Base-by-base conservation (phyloP, 2,113 vertebrate species). In the Nothoprocta perdicaria region DNA sequence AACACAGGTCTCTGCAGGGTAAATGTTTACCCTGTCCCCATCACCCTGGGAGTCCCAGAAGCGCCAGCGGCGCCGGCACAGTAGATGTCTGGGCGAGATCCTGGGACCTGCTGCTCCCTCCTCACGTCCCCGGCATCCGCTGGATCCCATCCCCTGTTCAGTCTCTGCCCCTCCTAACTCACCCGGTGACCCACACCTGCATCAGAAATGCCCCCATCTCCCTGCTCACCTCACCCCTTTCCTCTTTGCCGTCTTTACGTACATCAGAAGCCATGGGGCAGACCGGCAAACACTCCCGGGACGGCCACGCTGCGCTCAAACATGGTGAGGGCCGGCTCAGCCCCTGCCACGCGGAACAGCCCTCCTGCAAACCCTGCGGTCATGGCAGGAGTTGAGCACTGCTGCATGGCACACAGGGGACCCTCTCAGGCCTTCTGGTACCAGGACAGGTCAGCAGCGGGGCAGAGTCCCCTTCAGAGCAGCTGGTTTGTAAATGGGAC, bases 261-360 rank as follows among this genome's bases (percentile, higher is more conserved):
- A 68, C 27, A 86, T 57, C n/a, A 62, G 26, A 55, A 55, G 65
- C 57, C 35, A 52, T 21, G 63, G 9, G 11, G 50, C 53, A 52
- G 55, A 21, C 66, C 27, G 15, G 38, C 74, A 40, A 27, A 17
- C 11, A 22, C 38, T 46, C 38, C n/a, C 17, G 14, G 27, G 22
- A 17, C n/a, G 15, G 53, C 6, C 3, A 5, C 5, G 6, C 24
- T 6, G 27, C 38, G 60, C 31, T 67, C 77, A 52, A 31, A 66
- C 12, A 21, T 43, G 12, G 8, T 0, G 15, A 50, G 60, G 50
- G 31, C 65, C 63, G 65, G 50, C 24, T 48, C 58, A n/a, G 66
- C 14, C 43, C 7, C 6, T 2, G 8, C 0, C 0, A 46, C 31
- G 12, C 18, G 48, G 55, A 60, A 35, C 5, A 4, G 52, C n/a